These are phyloP conservation scores for Eurypyga helias DNA, from an alignment of 2,113 vertebrate genomes.

Conservation along the genomic window DNA sequence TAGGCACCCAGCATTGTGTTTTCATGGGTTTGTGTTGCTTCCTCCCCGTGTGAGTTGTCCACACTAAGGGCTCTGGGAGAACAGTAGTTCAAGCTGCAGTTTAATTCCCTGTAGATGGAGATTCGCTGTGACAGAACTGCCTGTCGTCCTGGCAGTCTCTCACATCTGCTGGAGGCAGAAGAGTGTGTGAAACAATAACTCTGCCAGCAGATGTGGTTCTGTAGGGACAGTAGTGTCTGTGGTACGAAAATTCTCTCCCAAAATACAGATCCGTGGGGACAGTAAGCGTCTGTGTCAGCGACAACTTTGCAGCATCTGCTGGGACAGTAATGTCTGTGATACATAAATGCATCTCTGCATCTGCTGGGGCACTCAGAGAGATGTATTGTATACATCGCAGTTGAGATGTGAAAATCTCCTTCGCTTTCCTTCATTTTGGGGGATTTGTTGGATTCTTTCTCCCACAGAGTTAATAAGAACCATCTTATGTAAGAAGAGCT, in stretches of 20 bases:
- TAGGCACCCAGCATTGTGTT: neutral
- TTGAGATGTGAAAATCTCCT: conserved; percentile 47
- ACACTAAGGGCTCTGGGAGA: neutral
- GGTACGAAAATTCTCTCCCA: conserved; percentile 35
- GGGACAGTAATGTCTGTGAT: conserved; percentile 67
- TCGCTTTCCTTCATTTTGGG: neutral
- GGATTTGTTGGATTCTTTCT: conserved; percentile 14
- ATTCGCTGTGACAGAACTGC: conserved; percentile 42
- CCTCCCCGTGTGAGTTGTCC: neutral
- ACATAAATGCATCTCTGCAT: conserved; percentile 38
- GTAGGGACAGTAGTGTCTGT: conserved; percentile 67
- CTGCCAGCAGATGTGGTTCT: conserved; percentile 65
- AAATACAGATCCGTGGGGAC: conserved; percentile 45
- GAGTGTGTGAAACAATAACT: conserved; percentile 5
- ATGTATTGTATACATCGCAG: conserved; percentile 41
- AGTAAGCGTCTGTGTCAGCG: conserved; percentile 69
- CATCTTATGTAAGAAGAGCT: neutral
- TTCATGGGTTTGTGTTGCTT: neutral
- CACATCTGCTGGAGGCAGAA: conserved; percentile 41
- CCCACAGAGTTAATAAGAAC: conserved; percentile 11
- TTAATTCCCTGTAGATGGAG: conserved; percentile 44
- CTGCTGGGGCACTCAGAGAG: conserved; percentile 53
- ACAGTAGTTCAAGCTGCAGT: neutral
- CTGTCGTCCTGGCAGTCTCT: conserved; percentile 28
- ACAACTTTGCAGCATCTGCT: conserved; percentile 47